Evolutionary conservation across 2,797 vertebrate species (phyloP).

Genomic region (Natrix natrix): DNA sequence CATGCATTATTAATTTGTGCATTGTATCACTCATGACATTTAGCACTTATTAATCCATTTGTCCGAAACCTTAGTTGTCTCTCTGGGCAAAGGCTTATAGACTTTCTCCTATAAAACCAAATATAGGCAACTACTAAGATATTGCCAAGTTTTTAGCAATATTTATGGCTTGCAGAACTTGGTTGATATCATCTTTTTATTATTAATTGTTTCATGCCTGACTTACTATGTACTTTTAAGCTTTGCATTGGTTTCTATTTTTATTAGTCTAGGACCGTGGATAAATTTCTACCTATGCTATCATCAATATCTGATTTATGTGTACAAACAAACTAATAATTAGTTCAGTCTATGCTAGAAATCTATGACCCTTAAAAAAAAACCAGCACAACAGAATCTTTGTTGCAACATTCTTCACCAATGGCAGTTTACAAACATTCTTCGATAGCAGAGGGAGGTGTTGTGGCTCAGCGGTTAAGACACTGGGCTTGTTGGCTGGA

Average conservation of each 20-base stretch:
- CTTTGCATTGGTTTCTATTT: not conserved
- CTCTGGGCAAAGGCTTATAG: not conserved
- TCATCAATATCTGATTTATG: not conserved
- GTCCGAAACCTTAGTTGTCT: not conserved
- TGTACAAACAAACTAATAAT: not conserved
- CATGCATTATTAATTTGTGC: not conserved
- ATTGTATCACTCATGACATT: not conserved
- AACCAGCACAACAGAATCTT: not conserved
- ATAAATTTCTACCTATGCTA: not conserved
- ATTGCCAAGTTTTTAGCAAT: not conserved
- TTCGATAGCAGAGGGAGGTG: not conserved
- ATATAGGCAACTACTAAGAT: not conserved
- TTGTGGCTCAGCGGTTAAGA: not conserved
- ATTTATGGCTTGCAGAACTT: not conserved
- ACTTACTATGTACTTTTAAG: not conserved
- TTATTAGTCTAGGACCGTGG: not conserved
- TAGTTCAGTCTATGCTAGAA: not conserved
- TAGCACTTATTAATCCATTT: not conserved
- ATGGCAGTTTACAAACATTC: not conserved
- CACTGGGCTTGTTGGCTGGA: not conserved
- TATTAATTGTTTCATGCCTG: not conserved
- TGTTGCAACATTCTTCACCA: not conserved
- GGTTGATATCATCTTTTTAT: not conserved
- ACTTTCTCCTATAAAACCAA: not conserved
- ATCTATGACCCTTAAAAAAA: not conserved